Base-by-base conservation (phyloP, 1,140 invertebrate genomes). In the Ruditapes philippinarum region DNA sequence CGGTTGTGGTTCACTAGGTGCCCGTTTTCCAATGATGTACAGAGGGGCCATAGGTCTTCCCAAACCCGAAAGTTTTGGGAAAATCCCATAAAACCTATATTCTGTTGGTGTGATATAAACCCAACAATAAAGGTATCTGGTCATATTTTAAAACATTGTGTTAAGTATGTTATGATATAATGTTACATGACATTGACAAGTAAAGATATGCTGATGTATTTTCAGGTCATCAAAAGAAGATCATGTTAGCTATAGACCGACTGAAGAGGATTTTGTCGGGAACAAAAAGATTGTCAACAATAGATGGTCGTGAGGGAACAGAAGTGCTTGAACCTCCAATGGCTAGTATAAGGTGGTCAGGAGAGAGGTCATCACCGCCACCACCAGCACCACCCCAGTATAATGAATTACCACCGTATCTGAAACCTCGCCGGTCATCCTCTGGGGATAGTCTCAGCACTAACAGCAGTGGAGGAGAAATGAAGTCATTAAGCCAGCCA, bases 181-280 rank as follows among this genome's bases (percentile, higher is more conserved):
- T n/a, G n/a, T n/a, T n/a, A n/a, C n/a, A n/a, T n/a, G n/a, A n/a
- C n/a, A n/a, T n/a, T n/a, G n/a, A n/a, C n/a, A n/a, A 45, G 5
- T 45, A 14, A 45, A 45, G 42, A 45, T 45, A 45, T 14, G 14
- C 42, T 45, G 42, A 45, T 45, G 42, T 45, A 5, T 45, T 70
- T 70, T 70, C 98, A 94, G 99, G 99, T 36, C 99, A 99, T 96
- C 99, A 99, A 96, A 99, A 99, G 97, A 99, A 99, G 96, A 98
- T 99, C 90, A 97, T 99, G 92, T 96, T 99, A 91, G 99, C 99
- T 80, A 99, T 99, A 91, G 99, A 99, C 95, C 97, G 99, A 95
- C 97, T 99, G 22, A 99, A 99, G 96, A 98, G 99, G 95, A 98
- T 99, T 84, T 91, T 94, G 74, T 91, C 92, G 49, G 92, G 92